Conservation (phyloP, 2,888 invertebrate genomes). For the Pristionchus arcanus region DNA sequence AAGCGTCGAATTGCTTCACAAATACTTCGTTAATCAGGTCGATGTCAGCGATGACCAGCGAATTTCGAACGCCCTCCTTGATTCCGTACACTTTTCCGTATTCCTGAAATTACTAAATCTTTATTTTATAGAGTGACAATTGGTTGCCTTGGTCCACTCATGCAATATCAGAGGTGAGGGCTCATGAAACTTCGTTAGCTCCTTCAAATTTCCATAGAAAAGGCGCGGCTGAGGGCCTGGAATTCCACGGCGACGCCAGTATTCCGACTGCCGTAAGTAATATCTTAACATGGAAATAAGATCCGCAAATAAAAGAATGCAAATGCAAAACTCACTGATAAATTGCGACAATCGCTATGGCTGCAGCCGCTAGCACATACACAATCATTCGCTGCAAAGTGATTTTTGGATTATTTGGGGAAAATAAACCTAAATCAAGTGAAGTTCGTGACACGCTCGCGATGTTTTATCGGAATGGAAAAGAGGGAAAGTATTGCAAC, state of each 20-base stretch:
- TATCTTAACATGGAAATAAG: slow-evolving; percentile 54
- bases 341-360: neutral
- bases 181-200: slow-evolving; percentile 46
- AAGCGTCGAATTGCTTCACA: slow-evolving; percentile 80
- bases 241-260: slow-evolving; percentile 64
- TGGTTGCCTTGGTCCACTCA: slow-evolving; percentile 58
- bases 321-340: neutral
- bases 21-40: slow-evolving; percentile 79
- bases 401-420: too few species aligned
- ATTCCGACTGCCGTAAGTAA: slow-evolving; percentile 59
- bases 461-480: too few species aligned
- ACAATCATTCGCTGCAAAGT: neutral
- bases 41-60: slow-evolving; percentile 79
- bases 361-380: neutral
- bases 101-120: slow-evolving; percentile 50
- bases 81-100: slow-evolving; percentile 58
- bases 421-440: too few species aligned
- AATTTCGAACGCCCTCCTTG: slow-evolving; percentile 60
- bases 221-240: slow-evolving; percentile 60
- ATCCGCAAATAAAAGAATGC: too few species aligned
- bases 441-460: too few species aligned
- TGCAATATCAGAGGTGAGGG: slow-evolving; percentile 43
- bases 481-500: too few species aligned
- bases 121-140: too few species aligned
- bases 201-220: slow-evolving; percentile 59